Evolutionary conservation across 2,797 vertebrate genomes (phyloP), one percentile per base, ranked within the genome.

Genomic region (Centroberyx gerrardi): DNA sequence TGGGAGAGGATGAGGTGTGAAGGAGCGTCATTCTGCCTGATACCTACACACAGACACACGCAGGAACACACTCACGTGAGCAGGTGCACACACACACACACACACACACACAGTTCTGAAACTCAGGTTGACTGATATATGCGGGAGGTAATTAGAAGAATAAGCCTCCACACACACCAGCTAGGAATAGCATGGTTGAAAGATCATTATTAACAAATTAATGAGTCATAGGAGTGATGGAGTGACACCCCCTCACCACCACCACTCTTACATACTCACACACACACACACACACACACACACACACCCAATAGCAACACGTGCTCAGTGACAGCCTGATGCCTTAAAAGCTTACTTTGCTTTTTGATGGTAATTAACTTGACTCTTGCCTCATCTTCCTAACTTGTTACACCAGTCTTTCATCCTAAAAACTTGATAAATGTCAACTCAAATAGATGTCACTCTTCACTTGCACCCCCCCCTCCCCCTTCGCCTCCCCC

Each of bases 161-260:
- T 68, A 22, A 68, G 52, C 40, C 29, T 56, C 40, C 40, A 66
- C 42, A 38, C 14, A 22, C 17, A 75, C 42, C 28, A 53, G 36
- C 55, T 29, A 38, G 28, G 31, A 58, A 33, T 18, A 28, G 29
- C 42, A 51, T 2, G 14, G 5, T 53, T 63, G 36, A 69, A 60
- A 72, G 72, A 61, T 38, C 64, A 68, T 66, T 36, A n/a, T 38
- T 68, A 80, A 80, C 54, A 76, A 82, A 84, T 59, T 40, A 80
- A 81, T 90, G 84, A 90, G 78, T 88, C 87, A 91, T 42, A 86
- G 22, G 10, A 86, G 68, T 67, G 88, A 72, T 79, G 22, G 22
- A 22, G 22, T 22, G 22, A 22, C 22, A 22, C 22, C n/a, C n/a
- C n/a, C 22, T 22, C 1, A 22, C 22, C n/a, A n/a, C n/a, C n/a